phyloP scores from a whole-genome alignment of 2,113 vertebrate genomes.

The Thomomys bottae region DNA sequence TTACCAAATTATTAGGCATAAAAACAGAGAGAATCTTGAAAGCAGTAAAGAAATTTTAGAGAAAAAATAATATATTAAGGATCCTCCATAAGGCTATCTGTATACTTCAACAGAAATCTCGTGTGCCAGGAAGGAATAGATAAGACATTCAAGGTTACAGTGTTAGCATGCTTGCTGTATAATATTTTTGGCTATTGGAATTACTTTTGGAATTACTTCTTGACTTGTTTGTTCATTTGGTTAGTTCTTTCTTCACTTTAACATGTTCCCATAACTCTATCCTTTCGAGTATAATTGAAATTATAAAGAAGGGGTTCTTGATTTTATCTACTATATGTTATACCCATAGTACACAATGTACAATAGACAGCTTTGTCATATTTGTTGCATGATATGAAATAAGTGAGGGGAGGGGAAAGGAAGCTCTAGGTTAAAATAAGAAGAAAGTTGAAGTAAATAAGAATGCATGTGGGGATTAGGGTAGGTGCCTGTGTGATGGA shows the following conservation, averaged over 20 bases:
- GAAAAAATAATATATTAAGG: neutral
- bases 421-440: neutral
- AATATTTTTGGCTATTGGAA: neutral
- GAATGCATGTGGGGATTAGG: neutral
- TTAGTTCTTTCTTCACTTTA: neutral
- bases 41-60: neutral
- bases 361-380: neutral
- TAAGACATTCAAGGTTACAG: neutral
- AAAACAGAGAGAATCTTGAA: neutral
- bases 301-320: neutral
- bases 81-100: neutral
- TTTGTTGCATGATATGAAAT: neutral
- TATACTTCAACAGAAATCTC: neutral
- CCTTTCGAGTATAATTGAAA: neutral
- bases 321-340: neutral
- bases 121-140: neutral
- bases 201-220: conserved; percentile 24
- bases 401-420: neutral
- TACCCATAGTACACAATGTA: neutral
- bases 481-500: neutral
- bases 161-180: neutral
- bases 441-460: neutral
- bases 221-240: neutral
- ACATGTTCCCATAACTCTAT: neutral
- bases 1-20: too few species aligned